phyloP scores from a whole-genome alignment of 2,113 vertebrate genomes.

The Bubo blakistoni region DNA sequence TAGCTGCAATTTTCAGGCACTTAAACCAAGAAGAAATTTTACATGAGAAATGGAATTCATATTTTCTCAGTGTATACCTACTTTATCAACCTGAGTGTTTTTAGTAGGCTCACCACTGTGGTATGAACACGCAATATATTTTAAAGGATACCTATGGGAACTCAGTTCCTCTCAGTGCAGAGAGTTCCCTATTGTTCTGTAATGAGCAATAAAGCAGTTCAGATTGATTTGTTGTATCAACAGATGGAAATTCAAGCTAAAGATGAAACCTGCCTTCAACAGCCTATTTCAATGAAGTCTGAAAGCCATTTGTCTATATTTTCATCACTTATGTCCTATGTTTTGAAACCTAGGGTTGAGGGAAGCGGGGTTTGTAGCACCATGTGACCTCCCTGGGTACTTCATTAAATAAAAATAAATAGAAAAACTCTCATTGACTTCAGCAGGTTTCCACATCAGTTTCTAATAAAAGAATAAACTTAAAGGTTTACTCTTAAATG shows the following conservation, averaged over 20 bases:
- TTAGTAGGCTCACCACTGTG: neutral
- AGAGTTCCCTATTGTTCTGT: neutral
- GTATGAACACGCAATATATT: neutral
- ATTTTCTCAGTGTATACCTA: neutral
- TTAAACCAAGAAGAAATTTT: neutral
- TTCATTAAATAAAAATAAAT: neutral
- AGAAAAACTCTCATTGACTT: neutral
- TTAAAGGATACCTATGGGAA: neutral
- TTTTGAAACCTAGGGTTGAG: neutral
- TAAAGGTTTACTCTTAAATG: neutral
- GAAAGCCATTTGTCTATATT: neutral
- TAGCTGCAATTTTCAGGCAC: neutral
- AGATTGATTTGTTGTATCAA: slow-evolving; percentile 7
- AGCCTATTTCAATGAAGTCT: neutral
- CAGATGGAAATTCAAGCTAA: neutral
- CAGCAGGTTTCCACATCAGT: neutral
- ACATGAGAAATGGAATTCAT: neutral
- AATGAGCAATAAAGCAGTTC: neutral
- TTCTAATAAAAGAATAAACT: neutral
- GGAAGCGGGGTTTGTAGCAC: neutral
- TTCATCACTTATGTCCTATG: neutral
- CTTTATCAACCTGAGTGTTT: neutral
- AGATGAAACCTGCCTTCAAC: neutral
- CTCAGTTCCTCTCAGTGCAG: neutral
- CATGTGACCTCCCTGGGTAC: neutral